phyloP scores from a whole-genome alignment of 1,140 invertebrate species.

The Lepidurus apus region DNA sequence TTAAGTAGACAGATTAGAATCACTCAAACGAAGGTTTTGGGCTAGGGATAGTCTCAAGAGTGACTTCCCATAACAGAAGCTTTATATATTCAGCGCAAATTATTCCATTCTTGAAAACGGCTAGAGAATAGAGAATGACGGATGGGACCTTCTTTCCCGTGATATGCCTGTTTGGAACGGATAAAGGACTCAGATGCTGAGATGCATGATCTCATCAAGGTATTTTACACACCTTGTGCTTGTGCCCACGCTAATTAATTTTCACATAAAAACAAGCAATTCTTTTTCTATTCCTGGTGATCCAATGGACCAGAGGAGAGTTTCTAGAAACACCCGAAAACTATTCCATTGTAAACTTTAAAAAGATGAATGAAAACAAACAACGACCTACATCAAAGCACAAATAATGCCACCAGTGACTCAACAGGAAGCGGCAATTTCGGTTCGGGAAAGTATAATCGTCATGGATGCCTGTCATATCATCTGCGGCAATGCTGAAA shows the following conservation, averaged over 20 bases:
- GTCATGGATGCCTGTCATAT: slow-evolving; percentile 1
- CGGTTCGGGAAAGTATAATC: not conserved
- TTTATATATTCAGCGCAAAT: too few species aligned
- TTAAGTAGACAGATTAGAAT: not conserved
- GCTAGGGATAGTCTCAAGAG: too few species aligned
- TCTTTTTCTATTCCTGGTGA: not conserved
- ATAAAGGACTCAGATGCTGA: not conserved
- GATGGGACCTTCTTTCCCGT: not conserved
- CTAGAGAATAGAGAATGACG: not conserved
- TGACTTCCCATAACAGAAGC: too few species aligned
- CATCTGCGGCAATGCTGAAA: not conserved
- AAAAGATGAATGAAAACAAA: not conserved
- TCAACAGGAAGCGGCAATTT: not conserved
- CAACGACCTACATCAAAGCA: not conserved
- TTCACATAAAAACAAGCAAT: not conserved
- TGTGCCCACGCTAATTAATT: not conserved
- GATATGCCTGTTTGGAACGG: not conserved
- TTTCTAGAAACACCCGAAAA: not conserved
- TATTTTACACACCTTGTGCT: not conserved
- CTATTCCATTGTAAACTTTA: not conserved
- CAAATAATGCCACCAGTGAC: not conserved
- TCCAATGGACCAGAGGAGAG: not conserved
- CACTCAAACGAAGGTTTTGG: not conserved
- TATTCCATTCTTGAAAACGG: not conserved
- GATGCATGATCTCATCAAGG: not conserved